phyloP scores from a whole-genome alignment of 2,888 invertebrate genomes.

The Anarsia innoxiella region DNA sequence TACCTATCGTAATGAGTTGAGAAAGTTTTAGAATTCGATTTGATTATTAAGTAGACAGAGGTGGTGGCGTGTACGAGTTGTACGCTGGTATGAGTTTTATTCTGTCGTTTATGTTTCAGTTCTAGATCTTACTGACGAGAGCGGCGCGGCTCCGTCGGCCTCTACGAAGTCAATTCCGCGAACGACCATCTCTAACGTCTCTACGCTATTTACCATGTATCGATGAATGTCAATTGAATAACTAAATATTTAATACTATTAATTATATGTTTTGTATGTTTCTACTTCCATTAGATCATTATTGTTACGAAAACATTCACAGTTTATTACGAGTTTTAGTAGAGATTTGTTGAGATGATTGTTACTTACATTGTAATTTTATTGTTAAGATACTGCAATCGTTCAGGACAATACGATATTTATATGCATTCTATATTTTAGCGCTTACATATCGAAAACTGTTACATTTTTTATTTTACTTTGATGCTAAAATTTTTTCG shows the following conservation, averaged over 20 bases:
- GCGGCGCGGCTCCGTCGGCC: no score
- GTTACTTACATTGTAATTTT: conserved; percentile 24
- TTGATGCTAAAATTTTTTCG: background rate
- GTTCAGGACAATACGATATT: conserved; percentile 43
- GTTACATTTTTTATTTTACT: conserved; percentile 6
- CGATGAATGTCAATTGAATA: conserved; percentile 15
- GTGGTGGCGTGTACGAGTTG: no score
- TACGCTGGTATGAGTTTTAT: no score
- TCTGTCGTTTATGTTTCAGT: no score
- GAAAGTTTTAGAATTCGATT: no score
- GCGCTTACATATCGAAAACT: conserved; percentile 6
- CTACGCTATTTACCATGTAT: conserved; percentile 14
- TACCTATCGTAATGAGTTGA: no score
- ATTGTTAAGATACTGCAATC: conserved; percentile 35
- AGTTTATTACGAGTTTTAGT: conserved; percentile 17
- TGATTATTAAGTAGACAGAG: no score
- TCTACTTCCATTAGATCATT: no score
- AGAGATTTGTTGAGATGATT: conserved; percentile 22
- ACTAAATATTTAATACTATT: no score
- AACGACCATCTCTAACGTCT: conserved; percentile 5
- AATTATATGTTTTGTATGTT: no score
- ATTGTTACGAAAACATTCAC: no score
- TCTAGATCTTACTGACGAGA: no score
- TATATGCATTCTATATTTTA: conserved; percentile 19
- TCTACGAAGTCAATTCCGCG: conserved; percentile 16